Percentiles rank a stretch among this genome's conserved stretches.
These are phyloP conservation scores for Arrhopalites spinosus DNA, from an alignment of 2,888 invertebrate species.

Conservation along the genomic window DNA sequence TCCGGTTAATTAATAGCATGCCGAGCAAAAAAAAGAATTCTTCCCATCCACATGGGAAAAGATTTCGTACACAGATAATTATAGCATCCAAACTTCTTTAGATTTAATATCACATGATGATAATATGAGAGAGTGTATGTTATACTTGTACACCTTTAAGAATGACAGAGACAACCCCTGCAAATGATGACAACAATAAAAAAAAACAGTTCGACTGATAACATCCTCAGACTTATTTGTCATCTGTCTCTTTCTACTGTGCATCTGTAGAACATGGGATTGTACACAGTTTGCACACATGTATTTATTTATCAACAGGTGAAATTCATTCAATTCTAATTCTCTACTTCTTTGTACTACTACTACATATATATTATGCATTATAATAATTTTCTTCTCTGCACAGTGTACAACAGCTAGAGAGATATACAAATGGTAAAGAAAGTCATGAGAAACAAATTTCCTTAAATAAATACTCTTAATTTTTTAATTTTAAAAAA, in stretches of 20 bases:
- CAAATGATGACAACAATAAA: background rate
- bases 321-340: background rate
- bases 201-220: background rate
- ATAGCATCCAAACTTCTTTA: background rate
- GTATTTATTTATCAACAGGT: background rate
- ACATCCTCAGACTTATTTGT: background rate
- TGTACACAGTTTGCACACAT: background rate
- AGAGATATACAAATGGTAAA: no score
- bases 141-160: background rate
- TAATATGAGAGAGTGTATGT: no score
- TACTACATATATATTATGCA: no score
- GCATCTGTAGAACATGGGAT: background rate
- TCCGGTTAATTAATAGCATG: slow-evolving; percentile 20
- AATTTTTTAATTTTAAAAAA: no score
- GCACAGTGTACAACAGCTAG: no score
- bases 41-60: background rate
- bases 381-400: no score
- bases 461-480: no score
- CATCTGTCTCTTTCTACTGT: background rate
- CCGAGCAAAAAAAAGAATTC: background rate
- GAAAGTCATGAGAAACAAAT: no score
- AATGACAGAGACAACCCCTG: background rate
- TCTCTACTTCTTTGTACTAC: no score
- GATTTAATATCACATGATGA: no score
- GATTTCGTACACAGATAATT: background rate